These are phyloP conservation scores for Cenopis cana DNA, from an alignment of 2,888 invertebrate genomes.

Conservation along the genomic window DNA sequence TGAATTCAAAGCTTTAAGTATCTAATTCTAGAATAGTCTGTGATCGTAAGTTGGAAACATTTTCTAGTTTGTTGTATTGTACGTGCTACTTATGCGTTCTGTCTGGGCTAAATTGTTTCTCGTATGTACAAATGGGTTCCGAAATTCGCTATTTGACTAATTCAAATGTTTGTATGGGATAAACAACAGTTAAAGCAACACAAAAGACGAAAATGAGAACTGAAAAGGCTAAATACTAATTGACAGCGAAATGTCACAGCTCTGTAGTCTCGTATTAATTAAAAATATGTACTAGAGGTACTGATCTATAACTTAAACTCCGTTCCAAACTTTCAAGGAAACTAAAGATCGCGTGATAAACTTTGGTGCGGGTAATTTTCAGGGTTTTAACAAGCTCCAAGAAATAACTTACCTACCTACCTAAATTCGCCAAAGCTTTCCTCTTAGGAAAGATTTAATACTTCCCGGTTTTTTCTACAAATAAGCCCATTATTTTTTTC, in stretches of 20 bases:
- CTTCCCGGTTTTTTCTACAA: conserved; percentile 22
- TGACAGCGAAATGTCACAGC: too few species aligned
- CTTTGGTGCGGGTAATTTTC: background rate
- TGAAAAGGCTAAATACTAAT: too few species aligned
- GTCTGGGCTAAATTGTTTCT: too few species aligned
- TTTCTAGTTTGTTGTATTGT: too few species aligned
- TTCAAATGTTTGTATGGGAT: too few species aligned
- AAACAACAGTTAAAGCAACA: too few species aligned
- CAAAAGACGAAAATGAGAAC: too few species aligned
- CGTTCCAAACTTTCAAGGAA: background rate
- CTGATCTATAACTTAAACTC: background rate
- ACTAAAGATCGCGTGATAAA: background rate
- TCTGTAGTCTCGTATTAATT: too few species aligned
- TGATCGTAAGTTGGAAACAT: background rate
- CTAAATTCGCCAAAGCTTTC: background rate
- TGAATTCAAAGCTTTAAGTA: background rate
- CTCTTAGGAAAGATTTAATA: conserved; percentile 17
- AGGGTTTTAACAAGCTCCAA: background rate
- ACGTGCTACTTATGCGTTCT: too few species aligned
- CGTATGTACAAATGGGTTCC: too few species aligned
- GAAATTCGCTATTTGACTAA: too few species aligned
- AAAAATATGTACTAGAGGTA: too few species aligned
- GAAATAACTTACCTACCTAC: background rate
- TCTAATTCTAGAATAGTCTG: background rate
- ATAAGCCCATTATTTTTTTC: conserved; percentile 29